Evolutionary conservation across 2,113 vertebrate genomes (phyloP).

Genomic region (Megalops atlanticus): DNA sequence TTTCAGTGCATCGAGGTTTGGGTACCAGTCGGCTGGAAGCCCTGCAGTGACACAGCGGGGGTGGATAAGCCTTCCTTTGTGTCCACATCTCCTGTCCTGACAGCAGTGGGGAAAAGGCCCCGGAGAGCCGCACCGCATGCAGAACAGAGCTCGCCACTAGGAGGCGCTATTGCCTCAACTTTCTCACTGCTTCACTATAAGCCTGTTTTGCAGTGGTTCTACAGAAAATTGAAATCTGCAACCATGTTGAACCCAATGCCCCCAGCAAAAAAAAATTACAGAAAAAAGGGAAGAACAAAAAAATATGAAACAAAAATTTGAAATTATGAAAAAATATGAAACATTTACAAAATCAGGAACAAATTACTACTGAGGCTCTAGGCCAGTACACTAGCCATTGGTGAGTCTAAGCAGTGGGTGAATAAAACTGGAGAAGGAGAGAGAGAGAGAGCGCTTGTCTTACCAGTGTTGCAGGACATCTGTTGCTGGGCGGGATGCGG

Average conservation of each 20-base stretch:
- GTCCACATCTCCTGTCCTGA: not conserved
- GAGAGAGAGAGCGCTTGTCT: constrained; percentile 33
- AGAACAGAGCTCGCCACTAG: constrained; percentile 22
- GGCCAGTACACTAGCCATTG: too few species aligned
- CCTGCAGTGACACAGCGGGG: constrained; percentile 40
- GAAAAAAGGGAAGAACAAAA: too few species aligned
- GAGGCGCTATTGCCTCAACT: constrained; percentile 17
- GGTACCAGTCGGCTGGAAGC: constrained; percentile 77
- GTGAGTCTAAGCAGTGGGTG: not conserved
- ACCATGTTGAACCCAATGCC: not conserved
- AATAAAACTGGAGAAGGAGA: constrained; percentile 23
- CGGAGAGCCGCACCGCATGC: not conserved
- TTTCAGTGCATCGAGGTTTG: constrained; percentile 83
- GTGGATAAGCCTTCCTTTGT: too few species aligned
- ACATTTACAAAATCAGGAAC: not conserved
- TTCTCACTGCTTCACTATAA: not conserved
- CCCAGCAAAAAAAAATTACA: not conserved
- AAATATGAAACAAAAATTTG: not conserved
- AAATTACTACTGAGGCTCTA: not conserved
- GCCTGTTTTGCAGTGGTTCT: not conserved
- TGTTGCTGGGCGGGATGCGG: constrained; percentile 68
- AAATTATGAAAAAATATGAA: not conserved
- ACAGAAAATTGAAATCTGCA: not conserved
- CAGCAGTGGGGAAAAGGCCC: not conserved
- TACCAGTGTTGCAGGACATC: constrained; percentile 76